phyloP scores from a whole-genome alignment of 1,140 invertebrate genomes.

The Trichonephila clavata region DNA sequence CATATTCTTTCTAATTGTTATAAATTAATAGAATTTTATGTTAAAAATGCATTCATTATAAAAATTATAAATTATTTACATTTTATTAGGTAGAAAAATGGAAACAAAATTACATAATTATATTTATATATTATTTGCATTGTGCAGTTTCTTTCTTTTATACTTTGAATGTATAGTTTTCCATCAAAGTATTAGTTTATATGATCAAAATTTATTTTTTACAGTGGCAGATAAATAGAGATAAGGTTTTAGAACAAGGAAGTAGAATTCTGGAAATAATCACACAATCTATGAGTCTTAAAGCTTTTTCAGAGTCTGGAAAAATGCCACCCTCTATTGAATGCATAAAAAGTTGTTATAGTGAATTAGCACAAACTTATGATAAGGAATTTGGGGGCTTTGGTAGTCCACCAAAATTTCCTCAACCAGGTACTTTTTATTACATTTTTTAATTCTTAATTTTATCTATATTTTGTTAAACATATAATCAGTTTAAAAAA shows the following conservation, averaged over 20 bases:
- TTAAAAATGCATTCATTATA: too few relatives aligned
- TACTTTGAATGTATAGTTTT: too few relatives aligned
- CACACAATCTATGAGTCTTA: conserved; percentile 81
- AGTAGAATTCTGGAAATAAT: conserved; percentile 84
- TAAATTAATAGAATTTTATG: too few relatives aligned
- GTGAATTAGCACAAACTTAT: conserved; percentile 85
- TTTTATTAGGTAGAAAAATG: too few relatives aligned
- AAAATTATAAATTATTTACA: too few relatives aligned
- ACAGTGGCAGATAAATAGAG: conserved; percentile 87
- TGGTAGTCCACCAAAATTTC: conserved; percentile 93
- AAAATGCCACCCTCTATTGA: conserved; percentile 79
- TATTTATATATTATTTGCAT: too few relatives aligned
- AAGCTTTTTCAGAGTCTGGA: conserved; percentile 78
- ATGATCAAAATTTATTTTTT: too few relatives aligned
- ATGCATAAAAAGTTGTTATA: conserved; percentile 83
- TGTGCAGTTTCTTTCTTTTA: too few relatives aligned
- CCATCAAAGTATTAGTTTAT: too few relatives aligned
- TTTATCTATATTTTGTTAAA: neutral
- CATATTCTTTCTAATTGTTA: too few relatives aligned
- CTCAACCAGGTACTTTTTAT: conserved; percentile 86
- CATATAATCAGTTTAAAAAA: too few relatives aligned
- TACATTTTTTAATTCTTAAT: neutral
- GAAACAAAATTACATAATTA: too few relatives aligned
- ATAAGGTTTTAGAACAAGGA: conserved; percentile 84
- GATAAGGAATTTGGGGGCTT: conserved; percentile 90